Percentiles rank a stretch among this genome's conserved stretches.
phyloP scores from a whole-genome alignment of 1,140 invertebrate species.

The Sycophaga agraensis region DNA sequence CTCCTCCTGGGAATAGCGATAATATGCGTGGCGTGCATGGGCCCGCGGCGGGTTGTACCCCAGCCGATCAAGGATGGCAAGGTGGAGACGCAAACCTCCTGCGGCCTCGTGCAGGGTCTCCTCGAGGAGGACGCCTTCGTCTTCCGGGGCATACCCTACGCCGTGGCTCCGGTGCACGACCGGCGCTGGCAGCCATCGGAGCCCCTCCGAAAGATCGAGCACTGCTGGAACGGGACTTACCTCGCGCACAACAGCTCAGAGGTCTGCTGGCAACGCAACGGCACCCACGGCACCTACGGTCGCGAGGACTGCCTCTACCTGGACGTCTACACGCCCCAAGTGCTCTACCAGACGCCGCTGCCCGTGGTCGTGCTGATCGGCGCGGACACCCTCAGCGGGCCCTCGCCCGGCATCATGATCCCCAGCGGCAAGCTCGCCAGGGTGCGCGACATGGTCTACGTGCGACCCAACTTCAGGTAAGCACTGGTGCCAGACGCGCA shows the following conservation, averaged over 20 bases:
- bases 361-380: constrained; percentile 82
- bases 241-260: constrained; percentile 67
- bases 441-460: constrained; percentile 78
- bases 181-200: constrained; percentile 73
- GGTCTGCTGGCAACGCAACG: constrained; percentile 68
- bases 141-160: constrained; percentile 85
- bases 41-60: constrained; percentile 58
- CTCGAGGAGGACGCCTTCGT: constrained; percentile 75
- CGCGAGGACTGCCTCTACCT: constrained; percentile 79
- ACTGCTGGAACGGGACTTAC: constrained; percentile 80
- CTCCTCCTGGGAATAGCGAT: constrained; percentile 68
- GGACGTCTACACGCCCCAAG: constrained; percentile 74
- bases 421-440: constrained; percentile 68
- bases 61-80: constrained; percentile 66
- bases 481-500: too few species aligned
- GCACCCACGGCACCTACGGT: constrained; percentile 63
- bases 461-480: constrained; percentile 74
- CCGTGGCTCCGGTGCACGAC: constrained; percentile 71
- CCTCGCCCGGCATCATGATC: constrained; percentile 66
- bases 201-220: constrained; percentile 64
- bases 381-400: constrained; percentile 73
- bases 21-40: constrained; percentile 61
- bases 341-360: constrained; percentile 70
- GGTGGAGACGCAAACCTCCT: constrained; percentile 72
- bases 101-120: constrained; percentile 76